Conservation (phyloP, 2,797 vertebrate genomes). For the Cyclopterus lumpus region DNA sequence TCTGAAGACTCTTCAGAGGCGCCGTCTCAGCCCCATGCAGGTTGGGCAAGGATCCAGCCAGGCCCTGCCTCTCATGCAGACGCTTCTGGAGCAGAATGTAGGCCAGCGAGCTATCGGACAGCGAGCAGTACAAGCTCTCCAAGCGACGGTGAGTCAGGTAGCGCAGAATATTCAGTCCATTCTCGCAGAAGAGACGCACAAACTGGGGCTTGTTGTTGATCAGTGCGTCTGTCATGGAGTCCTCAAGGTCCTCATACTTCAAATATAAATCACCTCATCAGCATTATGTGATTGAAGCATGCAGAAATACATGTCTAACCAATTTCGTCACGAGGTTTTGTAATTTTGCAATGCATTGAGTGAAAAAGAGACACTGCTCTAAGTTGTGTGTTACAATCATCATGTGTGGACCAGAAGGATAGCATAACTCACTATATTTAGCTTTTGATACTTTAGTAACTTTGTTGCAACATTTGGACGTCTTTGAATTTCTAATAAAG, state of each 20-base stretch:
- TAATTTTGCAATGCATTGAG: neutral
- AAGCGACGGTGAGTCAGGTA: conserved; percentile 85
- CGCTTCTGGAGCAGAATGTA: conserved; percentile 78
- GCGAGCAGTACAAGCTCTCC: conserved; percentile 83
- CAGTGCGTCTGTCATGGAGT: conserved; percentile 89
- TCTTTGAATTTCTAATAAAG: conserved; percentile 2
- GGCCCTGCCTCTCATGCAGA: conserved; percentile 67
- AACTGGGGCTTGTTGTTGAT: conserved; percentile 89
- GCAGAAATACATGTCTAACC: neutral
- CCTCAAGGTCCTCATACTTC: conserved; percentile 87
- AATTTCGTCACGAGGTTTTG: neutral
- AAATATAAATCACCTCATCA: conserved; percentile 15
- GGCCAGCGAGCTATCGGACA: conserved; percentile 76
- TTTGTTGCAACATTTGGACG: neutral
- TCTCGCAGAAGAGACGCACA: conserved; percentile 89
- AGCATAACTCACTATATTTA: neutral
- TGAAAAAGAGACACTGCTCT: neutral
- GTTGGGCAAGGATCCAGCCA: conserved; percentile 34
- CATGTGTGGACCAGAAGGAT: neutral
- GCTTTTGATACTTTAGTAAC: neutral
- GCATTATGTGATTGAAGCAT: neutral
- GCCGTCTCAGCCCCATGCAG: neutral
- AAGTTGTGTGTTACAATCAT: neutral
- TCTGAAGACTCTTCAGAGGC: conserved; percentile 17
- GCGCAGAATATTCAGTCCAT: conserved; percentile 86